A percentile compares a stretch with the other conserved stretches of the same genome.
phyloP scores from a whole-genome alignment of 2,888 invertebrate genomes.

The Amphipoea lucens region DNA sequence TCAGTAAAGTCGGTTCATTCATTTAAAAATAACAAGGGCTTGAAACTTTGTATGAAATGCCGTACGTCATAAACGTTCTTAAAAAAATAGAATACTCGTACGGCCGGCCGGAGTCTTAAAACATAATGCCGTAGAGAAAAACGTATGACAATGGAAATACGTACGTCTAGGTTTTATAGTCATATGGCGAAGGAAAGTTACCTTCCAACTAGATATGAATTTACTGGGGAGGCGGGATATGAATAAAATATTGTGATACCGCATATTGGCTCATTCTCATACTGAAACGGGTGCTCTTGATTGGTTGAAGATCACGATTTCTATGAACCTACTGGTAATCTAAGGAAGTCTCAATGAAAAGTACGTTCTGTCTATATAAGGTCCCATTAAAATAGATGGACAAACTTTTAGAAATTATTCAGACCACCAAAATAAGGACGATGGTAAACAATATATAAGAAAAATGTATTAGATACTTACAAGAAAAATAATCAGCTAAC shows the following conservation, averaged over 20 bases:
- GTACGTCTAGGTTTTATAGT: slow-evolving; percentile 49
- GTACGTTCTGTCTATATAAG: not conserved
- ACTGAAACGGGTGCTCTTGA: not conserved
- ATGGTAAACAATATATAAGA: no score
- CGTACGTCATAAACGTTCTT: no score
- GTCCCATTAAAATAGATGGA: no score
- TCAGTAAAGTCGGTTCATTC: no score
- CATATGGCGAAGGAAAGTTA: slow-evolving; percentile 8
- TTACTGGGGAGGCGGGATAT: slow-evolving; percentile 17
- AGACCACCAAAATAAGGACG: no score
- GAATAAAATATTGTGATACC: slow-evolving; percentile 58
- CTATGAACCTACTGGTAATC: not conserved
- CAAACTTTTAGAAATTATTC: no score
- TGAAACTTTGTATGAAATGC: no score
- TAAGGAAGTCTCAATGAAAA: not conserved
- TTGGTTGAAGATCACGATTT: not conserved
- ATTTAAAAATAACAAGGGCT: no score
- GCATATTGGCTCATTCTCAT: slow-evolving; percentile 2
- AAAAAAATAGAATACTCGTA: no score
- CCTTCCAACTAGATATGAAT: slow-evolving; percentile 44
- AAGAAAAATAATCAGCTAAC: no score
- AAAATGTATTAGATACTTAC: no score
- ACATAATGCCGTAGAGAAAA: not conserved
- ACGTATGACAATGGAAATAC: slow-evolving; percentile 40
- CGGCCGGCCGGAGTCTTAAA: no score